Base-by-base conservation (phyloP, 2,888 invertebrate species). In the Andrena dorsata region DNA sequence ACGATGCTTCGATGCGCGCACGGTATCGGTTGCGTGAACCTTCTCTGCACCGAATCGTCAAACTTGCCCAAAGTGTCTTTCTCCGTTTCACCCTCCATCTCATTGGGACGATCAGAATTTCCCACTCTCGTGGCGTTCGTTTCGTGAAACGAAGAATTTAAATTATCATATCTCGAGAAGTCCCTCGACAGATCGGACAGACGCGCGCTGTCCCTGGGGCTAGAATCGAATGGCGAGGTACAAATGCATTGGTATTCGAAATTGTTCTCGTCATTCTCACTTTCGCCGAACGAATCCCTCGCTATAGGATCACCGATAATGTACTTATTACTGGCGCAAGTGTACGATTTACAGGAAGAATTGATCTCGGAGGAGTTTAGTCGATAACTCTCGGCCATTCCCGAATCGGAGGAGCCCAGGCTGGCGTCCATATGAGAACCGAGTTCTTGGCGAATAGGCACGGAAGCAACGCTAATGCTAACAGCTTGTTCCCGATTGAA, bases 351-450 rank as follows among this genome's bases (percentile, higher is more conserved):
- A 76, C 92, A 92, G 66, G 88, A 90, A 2, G 91, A 92, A 85
- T 89, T 89, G 0, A 92, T 77, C 30, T 92, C 93, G 2, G 91
- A 89, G 26, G 92, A 93, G 69, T 92, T 91, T 5, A 93, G 84
- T n/a, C 91, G 91, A 74, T 96, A 97, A 94, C 97, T 97, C 32
- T 97, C 98, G 0, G 97, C 98, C 94, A 98, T 97, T 30, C 98
- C 98, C 0, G 97, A 98, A 92, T 97, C 97, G 8, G 94, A 94
- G 20, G 98, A 97, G 7, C 97, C 91, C 53, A 91, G 70, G 47
- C 89, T 88, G 26, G 77, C 89, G 69, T 83, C 90, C 68, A 76
- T 70, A 76, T 82, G 87, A 23, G 20, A 69, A 51, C 32, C 58
- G 28, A 49, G 26, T 6, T 65, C 28, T n/a, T 30, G 56, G 0